These are phyloP conservation scores for Siniperca scherzeri DNA, from an alignment of 2,797 vertebrate genomes.

Conservation along the genomic window DNA sequence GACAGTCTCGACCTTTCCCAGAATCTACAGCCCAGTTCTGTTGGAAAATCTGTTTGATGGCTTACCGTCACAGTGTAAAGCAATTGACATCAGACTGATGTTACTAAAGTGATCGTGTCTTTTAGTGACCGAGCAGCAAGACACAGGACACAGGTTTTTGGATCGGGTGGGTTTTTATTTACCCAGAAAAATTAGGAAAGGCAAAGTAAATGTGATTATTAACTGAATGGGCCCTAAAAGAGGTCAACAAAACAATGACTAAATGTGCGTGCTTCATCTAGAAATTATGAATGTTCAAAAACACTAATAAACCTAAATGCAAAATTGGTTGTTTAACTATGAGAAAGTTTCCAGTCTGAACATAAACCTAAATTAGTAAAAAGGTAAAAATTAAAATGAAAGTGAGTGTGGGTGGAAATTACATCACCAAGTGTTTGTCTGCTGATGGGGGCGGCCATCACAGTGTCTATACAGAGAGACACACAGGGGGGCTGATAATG, in stretches of 20 bases:
- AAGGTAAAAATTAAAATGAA: neutral
- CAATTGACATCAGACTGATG: slow-evolving; percentile 24
- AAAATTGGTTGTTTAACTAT: neutral
- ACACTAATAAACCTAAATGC: neutral
- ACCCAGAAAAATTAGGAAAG: neutral
- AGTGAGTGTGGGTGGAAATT: neutral
- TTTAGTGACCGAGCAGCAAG: neutral
- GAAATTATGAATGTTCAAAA: neutral
- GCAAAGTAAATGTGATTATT: neutral
- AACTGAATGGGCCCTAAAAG: neutral
- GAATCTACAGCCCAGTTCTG: slow-evolving; percentile 6
- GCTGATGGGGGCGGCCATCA: neutral
- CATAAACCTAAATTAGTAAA: neutral
- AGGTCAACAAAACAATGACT: neutral
- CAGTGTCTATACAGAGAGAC: neutral
- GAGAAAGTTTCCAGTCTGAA: neutral
- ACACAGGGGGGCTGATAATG: neutral
- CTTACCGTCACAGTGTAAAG: slow-evolving; percentile 31
- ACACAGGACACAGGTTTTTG: neutral
- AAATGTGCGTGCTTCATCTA: neutral
- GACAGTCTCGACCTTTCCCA: slow-evolving; percentile 20
- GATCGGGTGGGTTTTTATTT: no score
- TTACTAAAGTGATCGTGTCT: slow-evolving; percentile 9
- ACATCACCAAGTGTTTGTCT: neutral
- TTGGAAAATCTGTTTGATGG: slow-evolving; percentile 6